Percentiles rank a stretch among this genome's conserved stretches.
These are phyloP conservation scores for Hippocampus zosterae DNA, from an alignment of 2,113 vertebrate genomes.

Conservation along the genomic window DNA sequence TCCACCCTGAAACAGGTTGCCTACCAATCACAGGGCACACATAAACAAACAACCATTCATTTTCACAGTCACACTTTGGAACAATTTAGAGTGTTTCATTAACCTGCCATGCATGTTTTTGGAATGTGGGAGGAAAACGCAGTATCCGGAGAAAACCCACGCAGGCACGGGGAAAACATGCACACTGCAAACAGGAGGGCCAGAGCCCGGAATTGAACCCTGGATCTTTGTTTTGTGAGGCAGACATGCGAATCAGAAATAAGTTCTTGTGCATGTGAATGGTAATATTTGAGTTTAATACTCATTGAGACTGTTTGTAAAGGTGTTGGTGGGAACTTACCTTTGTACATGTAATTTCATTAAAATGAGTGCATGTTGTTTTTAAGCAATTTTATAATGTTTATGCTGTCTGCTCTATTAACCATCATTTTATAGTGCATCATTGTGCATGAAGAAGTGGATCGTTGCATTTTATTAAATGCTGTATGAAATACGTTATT, in stretches of 20 bases:
- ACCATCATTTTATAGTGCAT: conserved; percentile 88
- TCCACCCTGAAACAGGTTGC: too few relatives aligned
- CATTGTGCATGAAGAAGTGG: conserved; percentile 86
- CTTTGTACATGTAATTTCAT: conserved; percentile 75
- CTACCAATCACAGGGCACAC: too few relatives aligned
- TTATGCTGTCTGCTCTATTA: conserved; percentile 77
- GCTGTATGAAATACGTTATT: conserved; percentile 78
- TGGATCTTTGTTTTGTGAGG: too few relatives aligned
- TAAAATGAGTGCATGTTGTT: conserved; percentile 83
- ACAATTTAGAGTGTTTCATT: too few relatives aligned
- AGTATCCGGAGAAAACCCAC: too few relatives aligned
- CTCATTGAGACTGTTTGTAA: conserved; percentile 61
- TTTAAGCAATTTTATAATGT: conserved; percentile 83
- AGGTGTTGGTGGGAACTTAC: conserved; percentile 61
- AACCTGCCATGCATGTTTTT: too few relatives aligned
- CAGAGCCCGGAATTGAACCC: too few relatives aligned
- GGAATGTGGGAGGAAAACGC: too few relatives aligned
- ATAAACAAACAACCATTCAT: too few relatives aligned
- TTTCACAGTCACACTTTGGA: too few relatives aligned
- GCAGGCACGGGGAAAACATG: too few relatives aligned
- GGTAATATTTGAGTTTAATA: conserved; percentile 58
- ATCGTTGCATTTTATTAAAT: conserved; percentile 92
- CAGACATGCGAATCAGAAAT: neutral
- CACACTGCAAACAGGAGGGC: too few relatives aligned
- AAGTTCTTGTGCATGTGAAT: conserved; percentile 38